These are phyloP conservation scores for Salpingus planirostris DNA, from an alignment of 2,888 invertebrate species.

Conservation along the genomic window DNA sequence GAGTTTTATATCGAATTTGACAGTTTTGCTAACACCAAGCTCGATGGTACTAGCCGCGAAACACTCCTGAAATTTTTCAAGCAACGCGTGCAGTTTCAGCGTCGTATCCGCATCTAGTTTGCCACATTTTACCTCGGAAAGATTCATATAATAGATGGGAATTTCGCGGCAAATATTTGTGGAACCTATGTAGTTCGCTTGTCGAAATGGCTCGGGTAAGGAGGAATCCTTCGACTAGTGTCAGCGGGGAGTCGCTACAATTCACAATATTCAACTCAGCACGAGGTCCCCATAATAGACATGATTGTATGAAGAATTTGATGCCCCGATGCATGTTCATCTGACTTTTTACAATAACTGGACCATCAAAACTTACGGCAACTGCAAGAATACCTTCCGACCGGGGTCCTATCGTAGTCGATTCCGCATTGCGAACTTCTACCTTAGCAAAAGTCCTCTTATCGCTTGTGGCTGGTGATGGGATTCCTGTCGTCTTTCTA, in stretches of 20 bases:
- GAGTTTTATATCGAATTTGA: conserved; percentile 22
- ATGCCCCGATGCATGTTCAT: not conserved
- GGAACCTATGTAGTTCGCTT: not conserved
- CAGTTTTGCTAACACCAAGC: conserved; percentile 10
- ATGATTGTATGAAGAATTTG: not conserved
- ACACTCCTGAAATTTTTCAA: conserved; percentile 2
- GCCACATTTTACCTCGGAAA: no score
- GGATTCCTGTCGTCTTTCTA: no score
- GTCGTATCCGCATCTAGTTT: not conserved
- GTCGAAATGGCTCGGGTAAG: not conserved
- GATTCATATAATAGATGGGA: not conserved
- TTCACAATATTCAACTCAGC: not conserved
- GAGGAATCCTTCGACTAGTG: not conserved
- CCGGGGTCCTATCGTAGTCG: not conserved
- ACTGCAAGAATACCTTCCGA: not conserved
- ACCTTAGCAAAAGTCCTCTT: not conserved
- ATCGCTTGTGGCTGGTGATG: no score
- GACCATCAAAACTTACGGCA: not conserved
- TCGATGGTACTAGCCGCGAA: conserved; percentile 13
- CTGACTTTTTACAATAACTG: not conserved
- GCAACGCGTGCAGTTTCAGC: not conserved
- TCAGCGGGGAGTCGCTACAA: not conserved
- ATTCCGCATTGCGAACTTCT: not conserved
- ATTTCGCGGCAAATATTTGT: not conserved
- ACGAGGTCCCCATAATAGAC: not conserved